Conservation (phyloP, 2,888 invertebrate species). For the Diogma glabrata region DNA sequence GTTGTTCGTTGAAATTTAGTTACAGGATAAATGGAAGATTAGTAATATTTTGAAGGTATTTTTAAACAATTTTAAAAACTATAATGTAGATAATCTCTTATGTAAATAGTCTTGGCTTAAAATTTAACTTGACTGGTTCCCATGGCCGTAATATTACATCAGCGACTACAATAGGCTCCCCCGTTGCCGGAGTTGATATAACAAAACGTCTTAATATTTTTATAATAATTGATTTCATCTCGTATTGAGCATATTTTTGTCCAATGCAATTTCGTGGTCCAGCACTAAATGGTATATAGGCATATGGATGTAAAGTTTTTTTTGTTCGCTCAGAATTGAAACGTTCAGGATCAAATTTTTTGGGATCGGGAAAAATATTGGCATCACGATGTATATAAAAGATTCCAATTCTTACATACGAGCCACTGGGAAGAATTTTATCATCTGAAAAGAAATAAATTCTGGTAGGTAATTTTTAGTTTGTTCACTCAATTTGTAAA, state of each 20-base stretch:
- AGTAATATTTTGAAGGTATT: no score
- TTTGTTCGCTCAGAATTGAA: constrained; percentile 6
- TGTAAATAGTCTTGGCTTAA: no score
- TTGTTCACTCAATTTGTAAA: no score
- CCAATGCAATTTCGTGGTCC: constrained; percentile 1
- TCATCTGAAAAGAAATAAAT: constrained; percentile 2
- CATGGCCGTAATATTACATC: constrained; percentile 27
- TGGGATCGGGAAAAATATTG: constrained; percentile 9
- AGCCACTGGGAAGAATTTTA: constrained; percentile 3
- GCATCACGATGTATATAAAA: constrained; percentile 8
- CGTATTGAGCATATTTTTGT: constrained; percentile 34
- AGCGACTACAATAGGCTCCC: constrained; percentile 27
- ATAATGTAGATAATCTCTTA: no score
- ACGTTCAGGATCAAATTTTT: constrained; percentile 10
- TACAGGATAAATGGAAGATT: no score
- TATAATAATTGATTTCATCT: constrained; percentile 31
- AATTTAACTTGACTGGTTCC: no score
- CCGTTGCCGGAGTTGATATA: constrained; percentile 25
- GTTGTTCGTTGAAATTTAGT: no score
- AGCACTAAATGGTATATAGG: constrained; percentile 13
- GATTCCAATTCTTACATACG: constrained; percentile 6
- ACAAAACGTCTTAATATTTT: constrained; percentile 31
- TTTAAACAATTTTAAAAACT: no score
- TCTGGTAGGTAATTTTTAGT: no score
- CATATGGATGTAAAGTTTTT: constrained; percentile 10